These are phyloP conservation scores for Chloebia gouldiae DNA, from an alignment of 2,113 vertebrate genomes.

Conservation along the genomic window DNA sequence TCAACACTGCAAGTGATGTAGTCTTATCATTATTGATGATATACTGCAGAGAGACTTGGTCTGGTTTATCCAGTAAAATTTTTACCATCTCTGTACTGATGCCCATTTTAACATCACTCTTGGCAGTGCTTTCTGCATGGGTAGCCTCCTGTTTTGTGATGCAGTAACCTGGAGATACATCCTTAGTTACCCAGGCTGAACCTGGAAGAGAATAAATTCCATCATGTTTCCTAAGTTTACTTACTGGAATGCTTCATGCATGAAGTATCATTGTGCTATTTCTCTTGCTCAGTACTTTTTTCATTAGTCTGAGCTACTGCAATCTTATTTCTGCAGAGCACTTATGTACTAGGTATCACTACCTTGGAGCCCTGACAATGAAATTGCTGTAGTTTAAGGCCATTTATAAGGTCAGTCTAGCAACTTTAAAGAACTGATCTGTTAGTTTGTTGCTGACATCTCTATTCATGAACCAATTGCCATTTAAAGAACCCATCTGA, in stretches of 20 bases:
- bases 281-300: constrained; percentile 11
- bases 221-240: neutral
- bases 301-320: neutral
- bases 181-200: neutral
- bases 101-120: neutral
- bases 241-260: neutral
- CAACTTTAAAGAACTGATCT: constrained; percentile 11
- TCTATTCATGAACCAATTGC: constrained; percentile 22
- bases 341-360: neutral
- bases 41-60: neutral
- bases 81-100: neutral
- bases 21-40: rapidly evolving
- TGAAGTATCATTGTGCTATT: neutral
- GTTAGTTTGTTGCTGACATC: constrained; percentile 35
- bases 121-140: neutral
- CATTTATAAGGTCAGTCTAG: constrained; percentile 29
- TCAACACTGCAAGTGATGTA: neutral
- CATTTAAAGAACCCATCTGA: constrained; percentile 47
- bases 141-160: neutral
- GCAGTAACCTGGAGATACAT: neutral
- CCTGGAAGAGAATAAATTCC: neutral
- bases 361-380: neutral
- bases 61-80: neutral
- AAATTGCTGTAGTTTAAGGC: neutral
- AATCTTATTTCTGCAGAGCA: neutral